Evolutionary conservation across 2,113 vertebrate genomes (phyloP).

Genomic region (Oncorhynchus gorbuscha): DNA sequence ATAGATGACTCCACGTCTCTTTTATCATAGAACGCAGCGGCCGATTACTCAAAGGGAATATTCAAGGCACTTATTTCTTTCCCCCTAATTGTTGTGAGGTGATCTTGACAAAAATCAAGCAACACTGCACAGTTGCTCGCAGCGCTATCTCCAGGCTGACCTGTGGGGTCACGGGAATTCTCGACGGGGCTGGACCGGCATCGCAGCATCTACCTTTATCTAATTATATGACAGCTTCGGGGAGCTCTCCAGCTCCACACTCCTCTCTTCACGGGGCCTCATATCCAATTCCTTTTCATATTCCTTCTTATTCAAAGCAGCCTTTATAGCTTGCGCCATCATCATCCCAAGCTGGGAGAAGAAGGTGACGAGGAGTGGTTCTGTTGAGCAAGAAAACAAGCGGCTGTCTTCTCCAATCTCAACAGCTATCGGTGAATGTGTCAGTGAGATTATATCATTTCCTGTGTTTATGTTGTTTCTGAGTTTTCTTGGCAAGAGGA

Average conservation of each 20-base stretch:
- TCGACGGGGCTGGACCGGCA: slow-evolving; percentile 44
- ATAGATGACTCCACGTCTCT: slow-evolving; percentile 7
- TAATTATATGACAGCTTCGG: slow-evolving; percentile 71
- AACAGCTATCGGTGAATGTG: slow-evolving; percentile 54
- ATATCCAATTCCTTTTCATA: slow-evolving; percentile 74
- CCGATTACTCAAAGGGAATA: slow-evolving; percentile 35
- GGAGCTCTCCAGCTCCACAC: slow-evolving; percentile 34
- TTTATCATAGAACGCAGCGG: slow-evolving; percentile 14
- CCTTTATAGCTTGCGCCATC: slow-evolving; percentile 56
- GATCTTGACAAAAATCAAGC: slow-evolving; percentile 57
- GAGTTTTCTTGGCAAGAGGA: slow-evolving; percentile 29
- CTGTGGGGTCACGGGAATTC: slow-evolving; percentile 49
- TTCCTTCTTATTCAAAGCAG: slow-evolving; percentile 64
- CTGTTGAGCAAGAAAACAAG: slow-evolving; percentile 37
- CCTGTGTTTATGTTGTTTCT: slow-evolving; percentile 44
- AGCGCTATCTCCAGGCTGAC: slow-evolving; percentile 41
- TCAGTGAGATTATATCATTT: slow-evolving; percentile 63
- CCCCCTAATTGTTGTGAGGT: slow-evolving; percentile 38
- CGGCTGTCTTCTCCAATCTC: slow-evolving; percentile 43
- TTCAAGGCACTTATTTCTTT: slow-evolving; percentile 24
- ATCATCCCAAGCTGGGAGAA: slow-evolving; percentile 41
- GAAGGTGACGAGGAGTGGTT: slow-evolving; percentile 5
- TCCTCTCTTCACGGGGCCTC: slow-evolving; percentile 53
- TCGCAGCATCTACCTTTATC: slow-evolving; percentile 57
- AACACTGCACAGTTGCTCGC: slow-evolving; percentile 32